Evolutionary conservation across 2,113 vertebrate genomes (phyloP).

Genomic region (Otis tarda): DNA sequence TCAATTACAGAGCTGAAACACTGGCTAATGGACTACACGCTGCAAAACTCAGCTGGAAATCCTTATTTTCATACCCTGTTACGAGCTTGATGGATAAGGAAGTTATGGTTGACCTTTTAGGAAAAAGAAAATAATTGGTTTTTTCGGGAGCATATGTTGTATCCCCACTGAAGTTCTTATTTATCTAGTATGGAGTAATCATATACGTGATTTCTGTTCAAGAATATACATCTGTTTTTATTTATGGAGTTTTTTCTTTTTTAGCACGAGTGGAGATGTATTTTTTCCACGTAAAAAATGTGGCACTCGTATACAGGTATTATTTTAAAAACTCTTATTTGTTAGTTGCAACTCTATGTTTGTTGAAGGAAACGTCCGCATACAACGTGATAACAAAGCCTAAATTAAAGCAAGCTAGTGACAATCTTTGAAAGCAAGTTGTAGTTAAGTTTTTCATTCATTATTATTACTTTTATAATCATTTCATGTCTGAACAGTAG

Average conservation of each 20-base stretch:
- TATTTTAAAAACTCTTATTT: neutral
- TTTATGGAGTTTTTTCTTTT: neutral
- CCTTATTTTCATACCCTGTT: neutral
- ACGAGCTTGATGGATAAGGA: neutral
- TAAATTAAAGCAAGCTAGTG: neutral
- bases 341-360: neutral
- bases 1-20: neutral
- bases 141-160: neutral
- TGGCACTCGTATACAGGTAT: neutral
- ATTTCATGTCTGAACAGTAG: neutral
- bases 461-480: neutral
- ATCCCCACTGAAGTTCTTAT: neutral
- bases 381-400: neutral
- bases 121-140: neutral
- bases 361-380: neutral
- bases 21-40: neutral
- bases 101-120: neutral
- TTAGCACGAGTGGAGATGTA: neutral
- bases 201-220: neutral
- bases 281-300: neutral
- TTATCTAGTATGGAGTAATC: neutral
- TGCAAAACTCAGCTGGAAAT: neutral
- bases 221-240: neutral
- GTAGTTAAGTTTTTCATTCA: neutral
- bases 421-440: neutral